Base-by-base conservation (phyloP, 2,797 vertebrate genomes). In the Lates japonicus region DNA sequence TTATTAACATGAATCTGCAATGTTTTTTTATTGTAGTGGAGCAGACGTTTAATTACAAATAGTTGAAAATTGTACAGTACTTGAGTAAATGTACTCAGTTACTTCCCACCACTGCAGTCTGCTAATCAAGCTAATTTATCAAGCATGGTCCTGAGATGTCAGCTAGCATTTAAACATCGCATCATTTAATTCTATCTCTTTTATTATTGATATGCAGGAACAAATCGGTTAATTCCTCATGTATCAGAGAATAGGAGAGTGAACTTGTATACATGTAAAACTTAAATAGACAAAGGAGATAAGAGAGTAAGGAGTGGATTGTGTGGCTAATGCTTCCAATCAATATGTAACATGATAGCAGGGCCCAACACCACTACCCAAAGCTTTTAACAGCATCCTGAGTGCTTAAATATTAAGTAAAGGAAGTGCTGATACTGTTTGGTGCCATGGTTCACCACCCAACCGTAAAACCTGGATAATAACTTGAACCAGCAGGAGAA, bases 321-420 rank as follows among this genome's bases (percentile, higher is more conserved):
- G 42, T 64, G 76, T 82, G 59, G 42, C 67, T 66, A 72, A 80
- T 76, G 85, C 59, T 75, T 69, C 66, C 57, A 1, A 80, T 93
- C 92, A 86, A 92, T 90, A 87, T 52, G 85, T 71, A 91, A 92
- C 63, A 75, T 51, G 82, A 92, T n/a, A 71, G 73, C 41, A 22
- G 39, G 51, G 55, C 52, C 69, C n/a, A 49, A 76, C 75, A 42
- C 68, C 67, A 76, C 48, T 13, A 41, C 55, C 39, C 14, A 74
- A 63, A 81, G 88, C 90, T 87, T 82, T 86, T 79, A 87, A 70
- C 80, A 71, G 62, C 75, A 75, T 78, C 85, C 78, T 49, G 76
- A 78, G 79, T 87, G 84, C 82, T 70, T 41, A 25, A 58, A 33
- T 37, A 71, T 76, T 62, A 76, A 74, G 63, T 61, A 76, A 85